Evolutionary conservation across 2,888 invertebrate species (phyloP).

Genomic region (Coleophora flavipennella): DNA sequence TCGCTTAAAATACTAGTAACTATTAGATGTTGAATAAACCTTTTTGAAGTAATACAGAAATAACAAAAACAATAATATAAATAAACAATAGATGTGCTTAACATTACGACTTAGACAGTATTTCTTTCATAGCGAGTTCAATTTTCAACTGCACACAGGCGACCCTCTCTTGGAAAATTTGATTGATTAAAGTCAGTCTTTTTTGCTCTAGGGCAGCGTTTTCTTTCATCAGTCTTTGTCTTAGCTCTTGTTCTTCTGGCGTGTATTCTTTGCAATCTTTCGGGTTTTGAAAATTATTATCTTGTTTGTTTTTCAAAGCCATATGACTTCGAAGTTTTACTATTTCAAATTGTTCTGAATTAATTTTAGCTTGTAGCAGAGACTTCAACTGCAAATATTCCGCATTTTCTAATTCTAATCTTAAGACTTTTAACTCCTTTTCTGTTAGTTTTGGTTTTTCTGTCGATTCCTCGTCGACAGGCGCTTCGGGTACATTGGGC

Average conservation of each 20-base stretch:
- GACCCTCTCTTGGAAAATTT: constrained; percentile 81
- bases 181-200: constrained; percentile 76
- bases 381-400: constrained; percentile 79
- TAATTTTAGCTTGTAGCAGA: constrained; percentile 78
- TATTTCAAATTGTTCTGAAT: constrained; percentile 81
- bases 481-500: constrained; percentile 27
- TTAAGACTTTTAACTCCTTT: constrained; percentile 69
- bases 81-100: background rate
- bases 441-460: constrained; percentile 71
- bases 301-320: constrained; percentile 62
- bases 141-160: constrained; percentile 81
- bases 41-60: too few species aligned
- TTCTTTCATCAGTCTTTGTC: constrained; percentile 68
- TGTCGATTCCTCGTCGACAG: constrained; percentile 26
- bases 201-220: constrained; percentile 79
- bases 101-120: constrained; percentile 52
- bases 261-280: constrained; percentile 52
- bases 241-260: constrained; percentile 53
- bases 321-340: constrained; percentile 74
- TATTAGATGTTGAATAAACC: too few species aligned
- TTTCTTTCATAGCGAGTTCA: constrained; percentile 75
- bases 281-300: constrained; percentile 29
- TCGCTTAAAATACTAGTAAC: too few species aligned
- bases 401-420: constrained; percentile 77
- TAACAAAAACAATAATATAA: too few species aligned